phyloP scores from a whole-genome alignment of 2,797 vertebrate genomes.

The Enteromius paludinosus region DNA sequence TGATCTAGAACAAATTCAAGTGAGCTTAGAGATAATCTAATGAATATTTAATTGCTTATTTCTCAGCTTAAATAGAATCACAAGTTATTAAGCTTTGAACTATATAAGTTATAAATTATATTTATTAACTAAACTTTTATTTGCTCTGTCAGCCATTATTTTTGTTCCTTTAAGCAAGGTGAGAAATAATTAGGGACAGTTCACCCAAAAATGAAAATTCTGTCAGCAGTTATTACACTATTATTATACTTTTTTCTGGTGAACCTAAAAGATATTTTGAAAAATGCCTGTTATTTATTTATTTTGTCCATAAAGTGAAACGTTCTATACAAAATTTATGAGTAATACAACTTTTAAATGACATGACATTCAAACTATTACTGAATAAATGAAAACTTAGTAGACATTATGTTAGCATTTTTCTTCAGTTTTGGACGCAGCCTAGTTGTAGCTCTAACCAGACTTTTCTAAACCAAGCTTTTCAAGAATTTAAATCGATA shows the following conservation, averaged over 20 bases:
- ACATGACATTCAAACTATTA: background rate
- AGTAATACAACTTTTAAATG: background rate
- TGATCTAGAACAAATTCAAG: conserved; percentile 8
- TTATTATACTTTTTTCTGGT: background rate
- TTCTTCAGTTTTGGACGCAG: background rate
- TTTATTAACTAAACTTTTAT: background rate
- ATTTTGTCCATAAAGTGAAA: background rate
- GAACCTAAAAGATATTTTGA: background rate
- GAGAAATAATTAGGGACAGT: background rate
- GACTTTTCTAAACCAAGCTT: background rate
- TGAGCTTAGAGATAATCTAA: conserved; percentile 6
- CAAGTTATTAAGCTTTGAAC: background rate
- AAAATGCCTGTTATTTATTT: background rate
- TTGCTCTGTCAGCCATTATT: background rate
- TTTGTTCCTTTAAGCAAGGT: background rate
- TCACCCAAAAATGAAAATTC: background rate
- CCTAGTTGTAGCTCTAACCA: background rate
- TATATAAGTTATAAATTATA: background rate
- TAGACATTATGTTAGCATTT: background rate
- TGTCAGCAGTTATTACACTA: background rate
- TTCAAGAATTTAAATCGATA: background rate
- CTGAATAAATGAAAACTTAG: background rate
- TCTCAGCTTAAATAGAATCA: background rate
- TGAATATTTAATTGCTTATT: conserved; percentile 12
- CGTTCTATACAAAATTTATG: background rate